Evolutionary conservation across 2,888 invertebrate genomes (phyloP).

Genomic region (Eristalis tenax): DNA sequence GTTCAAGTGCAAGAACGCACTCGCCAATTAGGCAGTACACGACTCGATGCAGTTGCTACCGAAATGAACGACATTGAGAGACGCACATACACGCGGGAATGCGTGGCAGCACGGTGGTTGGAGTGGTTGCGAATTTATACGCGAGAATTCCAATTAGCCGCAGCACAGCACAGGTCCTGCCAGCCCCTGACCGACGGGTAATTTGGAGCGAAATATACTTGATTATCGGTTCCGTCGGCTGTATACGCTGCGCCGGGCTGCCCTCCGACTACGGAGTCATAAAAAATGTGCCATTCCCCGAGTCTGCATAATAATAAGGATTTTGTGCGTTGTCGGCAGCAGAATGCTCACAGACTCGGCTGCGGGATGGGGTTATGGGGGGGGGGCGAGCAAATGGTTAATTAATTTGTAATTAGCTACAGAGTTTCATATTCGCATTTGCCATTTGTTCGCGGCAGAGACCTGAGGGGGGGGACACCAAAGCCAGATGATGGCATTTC

Average conservation of each 20-base stretch:
- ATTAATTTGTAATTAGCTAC: conserved; percentile 71
- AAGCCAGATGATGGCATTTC: conserved; percentile 36
- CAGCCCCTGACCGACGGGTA: conserved; percentile 23
- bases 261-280: too few relatives aligned
- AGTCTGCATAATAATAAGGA: conserved; percentile 56
- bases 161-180: background rate
- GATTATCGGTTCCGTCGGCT: conserved; percentile 41
- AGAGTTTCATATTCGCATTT: conserved; percentile 66
- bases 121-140: conserved; percentile 54
- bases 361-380: conserved; percentile 16
- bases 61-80: conserved; percentile 36
- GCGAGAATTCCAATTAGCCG: conserved; percentile 58
- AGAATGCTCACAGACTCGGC: background rate
- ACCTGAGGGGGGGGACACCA: too few relatives aligned
- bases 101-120: conserved; percentile 36
- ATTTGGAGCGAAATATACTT: conserved; percentile 54
- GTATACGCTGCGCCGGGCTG: conserved; percentile 22
- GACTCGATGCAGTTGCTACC: conserved; percentile 1
- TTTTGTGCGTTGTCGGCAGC: conserved; percentile 14
- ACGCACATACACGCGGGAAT: conserved; percentile 27
- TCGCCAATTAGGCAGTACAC: conserved; percentile 15
- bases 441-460: background rate
- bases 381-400: conserved; percentile 48
- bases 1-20: conserved; percentile 66
- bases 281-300: conserved; percentile 23